Conservation (phyloP, 1,140 invertebrate species). For the Anoplophora glabripennis region DNA sequence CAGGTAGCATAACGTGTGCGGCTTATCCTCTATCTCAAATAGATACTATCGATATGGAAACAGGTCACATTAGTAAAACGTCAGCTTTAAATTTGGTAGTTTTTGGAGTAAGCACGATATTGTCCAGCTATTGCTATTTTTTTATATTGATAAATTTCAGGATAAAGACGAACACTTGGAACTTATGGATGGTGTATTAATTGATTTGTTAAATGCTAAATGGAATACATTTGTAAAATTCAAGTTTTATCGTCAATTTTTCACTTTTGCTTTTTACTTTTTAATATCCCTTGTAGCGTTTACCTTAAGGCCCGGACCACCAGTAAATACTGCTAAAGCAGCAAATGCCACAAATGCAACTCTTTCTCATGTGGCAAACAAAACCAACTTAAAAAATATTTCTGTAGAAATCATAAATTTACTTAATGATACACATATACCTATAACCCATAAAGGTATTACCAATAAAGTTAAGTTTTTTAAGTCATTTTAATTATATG, state of each 20-base stretch:
- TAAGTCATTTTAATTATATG: background rate
- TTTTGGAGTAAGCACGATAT: slow-evolving; percentile 78
- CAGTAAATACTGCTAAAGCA: slow-evolving; percentile 23
- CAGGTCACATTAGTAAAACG: slow-evolving; percentile 88
- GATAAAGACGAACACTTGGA: slow-evolving; percentile 93
- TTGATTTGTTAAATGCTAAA: slow-evolving; percentile 93
- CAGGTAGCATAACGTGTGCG: slow-evolving; percentile 89
- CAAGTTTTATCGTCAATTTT: slow-evolving; percentile 90
- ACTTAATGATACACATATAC: background rate
- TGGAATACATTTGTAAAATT: slow-evolving; percentile 97
- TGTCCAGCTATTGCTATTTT: background rate
- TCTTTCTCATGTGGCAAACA: background rate
- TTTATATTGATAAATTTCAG: slow-evolving; percentile 53
- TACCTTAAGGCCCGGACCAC: slow-evolving; percentile 76
- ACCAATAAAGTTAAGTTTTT: background rate
- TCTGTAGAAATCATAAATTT: too few species aligned
- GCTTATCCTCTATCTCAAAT: slow-evolving; percentile 95
- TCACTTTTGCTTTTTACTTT: slow-evolving; percentile 87
- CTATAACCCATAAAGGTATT: background rate
- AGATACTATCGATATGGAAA: slow-evolving; percentile 91
- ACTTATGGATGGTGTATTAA: slow-evolving; percentile 90
- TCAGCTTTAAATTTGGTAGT: slow-evolving; percentile 97
- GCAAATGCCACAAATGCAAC: slow-evolving; percentile 21
- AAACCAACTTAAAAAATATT: background rate
- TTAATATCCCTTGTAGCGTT: slow-evolving; percentile 83